A percentile compares a stretch with the other conserved stretches of the same genome.
These are phyloP conservation scores for Sanderia malayensis DNA, from an alignment of 30 jellyfish, hydroid and myxozoan species.

Conservation along the genomic window DNA sequence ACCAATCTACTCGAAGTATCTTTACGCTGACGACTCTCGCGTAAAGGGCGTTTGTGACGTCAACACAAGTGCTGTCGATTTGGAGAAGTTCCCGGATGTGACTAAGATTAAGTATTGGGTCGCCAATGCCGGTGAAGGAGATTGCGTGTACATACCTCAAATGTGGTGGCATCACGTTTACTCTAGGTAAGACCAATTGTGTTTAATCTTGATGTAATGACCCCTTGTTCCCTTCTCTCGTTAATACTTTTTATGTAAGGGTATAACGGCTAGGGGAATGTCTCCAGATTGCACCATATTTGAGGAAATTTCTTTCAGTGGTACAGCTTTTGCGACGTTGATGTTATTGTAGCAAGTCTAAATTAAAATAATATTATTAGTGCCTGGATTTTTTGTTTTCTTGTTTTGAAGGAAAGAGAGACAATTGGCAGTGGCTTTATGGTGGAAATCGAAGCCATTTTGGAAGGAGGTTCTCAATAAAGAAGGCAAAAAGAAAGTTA, in stretches of 20 bases:
- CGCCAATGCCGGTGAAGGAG: slow-evolving; percentile 76
- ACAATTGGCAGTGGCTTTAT: slow-evolving; percentile 78
- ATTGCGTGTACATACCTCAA: slow-evolving; percentile 75
- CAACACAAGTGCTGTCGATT: slow-evolving; percentile 74
- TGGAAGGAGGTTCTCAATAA: slow-evolving; percentile 60
- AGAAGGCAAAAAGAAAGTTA: slow-evolving; percentile 10
- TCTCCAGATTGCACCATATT: no score
- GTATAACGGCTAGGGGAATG: no score
- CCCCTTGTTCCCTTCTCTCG: no score
- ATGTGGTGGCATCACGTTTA: slow-evolving; percentile 95
- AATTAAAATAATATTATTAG: no score
- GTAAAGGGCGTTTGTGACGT: slow-evolving; percentile 65
- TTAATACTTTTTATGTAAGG: no score
- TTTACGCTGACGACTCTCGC: slow-evolving; percentile 74
- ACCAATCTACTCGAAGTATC: slow-evolving; percentile 60
- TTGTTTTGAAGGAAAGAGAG: slow-evolving; percentile 52
- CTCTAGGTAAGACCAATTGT: slow-evolving; percentile 70
- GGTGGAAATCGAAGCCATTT: slow-evolving; percentile 90
- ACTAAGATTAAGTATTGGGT: slow-evolving; percentile 56
- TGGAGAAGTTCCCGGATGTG: slow-evolving; percentile 64
- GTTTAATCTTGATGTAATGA: no score
- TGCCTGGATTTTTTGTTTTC: neutral
- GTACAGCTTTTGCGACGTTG: no score
- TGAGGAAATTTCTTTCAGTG: no score
- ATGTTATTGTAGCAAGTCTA: no score